These are phyloP conservation scores for Emberiza fucata DNA, from an alignment of 2,113 vertebrate species.

Conservation along the genomic window DNA sequence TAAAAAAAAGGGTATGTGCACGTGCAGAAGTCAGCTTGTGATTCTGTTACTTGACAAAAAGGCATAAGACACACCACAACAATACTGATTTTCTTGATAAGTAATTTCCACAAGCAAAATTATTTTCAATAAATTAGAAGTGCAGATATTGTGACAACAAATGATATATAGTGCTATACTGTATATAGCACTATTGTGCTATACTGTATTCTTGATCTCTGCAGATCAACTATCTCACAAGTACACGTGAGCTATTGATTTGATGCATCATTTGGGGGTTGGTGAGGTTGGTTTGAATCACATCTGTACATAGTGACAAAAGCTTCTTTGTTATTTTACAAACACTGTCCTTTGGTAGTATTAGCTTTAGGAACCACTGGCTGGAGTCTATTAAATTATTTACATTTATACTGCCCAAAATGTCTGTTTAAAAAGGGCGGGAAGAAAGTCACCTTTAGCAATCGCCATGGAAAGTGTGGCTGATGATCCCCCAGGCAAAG, in stretches of 20 bases:
- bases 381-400: conserved; percentile 22
- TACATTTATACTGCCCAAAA: background rate
- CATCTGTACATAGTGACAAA: background rate
- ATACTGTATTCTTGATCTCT: background rate
- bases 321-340: background rate
- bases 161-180: background rate
- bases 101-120: background rate
- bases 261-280: background rate
- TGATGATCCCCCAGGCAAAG: conserved; percentile 24
- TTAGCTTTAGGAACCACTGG: conserved; percentile 5
- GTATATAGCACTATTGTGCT: background rate
- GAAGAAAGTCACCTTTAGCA: conserved; percentile 38
- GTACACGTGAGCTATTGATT: background rate
- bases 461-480: conserved; percentile 21
- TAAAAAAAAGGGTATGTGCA: conserved; percentile 48
- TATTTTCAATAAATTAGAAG: background rate
- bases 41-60: conserved; percentile 37
- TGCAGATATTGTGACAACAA: background rate
- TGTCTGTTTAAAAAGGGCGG: background rate
- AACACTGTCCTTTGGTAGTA: background rate
- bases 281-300: background rate
- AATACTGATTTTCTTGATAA: background rate
- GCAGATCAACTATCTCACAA: background rate
- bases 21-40: background rate
- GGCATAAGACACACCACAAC: background rate